Evolutionary conservation across 2,113 vertebrate species (phyloP), one percentile per base, ranked within the genome.

Genomic region (Muscicapa adusta): DNA sequence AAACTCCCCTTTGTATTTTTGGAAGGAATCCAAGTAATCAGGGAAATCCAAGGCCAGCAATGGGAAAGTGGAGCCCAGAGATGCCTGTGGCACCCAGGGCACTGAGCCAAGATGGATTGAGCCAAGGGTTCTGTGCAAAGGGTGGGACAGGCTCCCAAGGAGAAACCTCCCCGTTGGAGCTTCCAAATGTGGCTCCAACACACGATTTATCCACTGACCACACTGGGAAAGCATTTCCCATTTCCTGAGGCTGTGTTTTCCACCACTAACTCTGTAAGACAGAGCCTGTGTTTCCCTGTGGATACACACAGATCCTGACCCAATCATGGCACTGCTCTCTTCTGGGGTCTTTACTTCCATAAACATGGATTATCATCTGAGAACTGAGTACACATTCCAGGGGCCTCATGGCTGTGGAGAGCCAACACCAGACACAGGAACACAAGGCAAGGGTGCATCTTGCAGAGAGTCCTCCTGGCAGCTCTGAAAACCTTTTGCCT

Each of bases 191-290:
- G 26, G 33, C 58, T 56, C 33, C 58, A 51, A 8, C 2, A 1
- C 67, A 29, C 0, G 1, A 7, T 20, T 56, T 47, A 84, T 56
- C 36, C 20, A 20, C 33, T 18, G 8, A 36, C 31, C 7, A 18
- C 56, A 24, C 16, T 3, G 14, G 63, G 42, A 20, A 61, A 68
- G 38, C 83, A 50, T 15, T 43, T 84, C 72, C 80, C 57, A 23
- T 29, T 36, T 28, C 58, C 18, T 18, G 33, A 51, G 48, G 5
- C 24, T 4, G 25, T 23, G 56, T 12, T 82, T 76, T 62, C 42
- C 63, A 3, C 6, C 8, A 1, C 16, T 18, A 57, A 23, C 38
- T 66, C 45, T 3, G 0, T 19, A 5, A 43, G 11, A 17, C 45
- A 25, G 36, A 76, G 31, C 24, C 76, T 19, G 28, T 62, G 43